Conservation (phyloP, 1,140 invertebrate genomes). For the Habropoda laboriosa region DNA sequence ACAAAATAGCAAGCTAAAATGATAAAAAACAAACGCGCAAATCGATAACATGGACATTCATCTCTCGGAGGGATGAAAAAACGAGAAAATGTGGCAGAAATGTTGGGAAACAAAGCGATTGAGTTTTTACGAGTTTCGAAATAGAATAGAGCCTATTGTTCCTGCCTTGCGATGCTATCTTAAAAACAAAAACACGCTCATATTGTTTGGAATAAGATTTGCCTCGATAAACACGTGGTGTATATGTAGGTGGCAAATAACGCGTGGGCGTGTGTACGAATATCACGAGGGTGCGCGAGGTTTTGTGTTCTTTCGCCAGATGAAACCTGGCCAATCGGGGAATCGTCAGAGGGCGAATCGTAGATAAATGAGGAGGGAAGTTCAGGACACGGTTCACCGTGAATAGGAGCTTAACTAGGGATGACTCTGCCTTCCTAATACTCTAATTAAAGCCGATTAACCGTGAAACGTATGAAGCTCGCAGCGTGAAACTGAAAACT, state of each 20-base stretch:
- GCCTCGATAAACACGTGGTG: too few species aligned
- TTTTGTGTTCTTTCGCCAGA: too few species aligned
- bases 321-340: too few species aligned
- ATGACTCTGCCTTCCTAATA: conserved; percentile 26
- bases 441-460: conserved; percentile 63
- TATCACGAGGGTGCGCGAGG: too few species aligned
- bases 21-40: neutral
- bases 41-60: neutral
- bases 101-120: neutral
- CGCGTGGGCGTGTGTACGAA: too few species aligned
- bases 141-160: too few species aligned
- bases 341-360: neutral
- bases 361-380: conserved; percentile 14
- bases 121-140: neutral
- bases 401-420: conserved; percentile 61
- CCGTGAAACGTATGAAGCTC: conserved; percentile 19
- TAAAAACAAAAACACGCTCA: too few species aligned
- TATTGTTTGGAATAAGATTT: too few species aligned
- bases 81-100: neutral
- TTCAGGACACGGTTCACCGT: conserved; percentile 35
- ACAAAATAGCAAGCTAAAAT: neutral
- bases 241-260: too few species aligned
- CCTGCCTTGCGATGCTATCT: too few species aligned
- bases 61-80: neutral
- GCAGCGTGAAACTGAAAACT: conserved; percentile 54